Conservation (phyloP, 2,797 vertebrate genomes). For the Semaprochilodus insignis region DNA sequence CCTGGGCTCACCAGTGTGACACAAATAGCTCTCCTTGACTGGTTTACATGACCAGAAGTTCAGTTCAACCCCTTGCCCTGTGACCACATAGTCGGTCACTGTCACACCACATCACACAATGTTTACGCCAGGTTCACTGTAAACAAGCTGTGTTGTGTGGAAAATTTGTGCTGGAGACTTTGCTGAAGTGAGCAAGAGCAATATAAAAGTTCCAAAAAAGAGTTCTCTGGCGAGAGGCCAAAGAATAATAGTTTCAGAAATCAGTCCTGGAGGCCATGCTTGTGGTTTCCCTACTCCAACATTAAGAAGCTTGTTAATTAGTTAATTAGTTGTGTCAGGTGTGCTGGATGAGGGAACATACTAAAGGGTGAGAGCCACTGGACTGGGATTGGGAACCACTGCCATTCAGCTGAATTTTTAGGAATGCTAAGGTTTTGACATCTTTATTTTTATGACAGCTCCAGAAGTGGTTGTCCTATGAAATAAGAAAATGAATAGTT, state of each 20-base stretch:
- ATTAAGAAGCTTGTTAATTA: no score
- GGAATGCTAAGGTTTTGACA: background rate
- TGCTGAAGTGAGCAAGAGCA: background rate
- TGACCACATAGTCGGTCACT: slow-evolving; percentile 10
- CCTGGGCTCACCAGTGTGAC: background rate
- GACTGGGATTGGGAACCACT: no score
- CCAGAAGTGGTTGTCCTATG: background rate
- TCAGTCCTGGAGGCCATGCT: no score
- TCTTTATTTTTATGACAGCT: background rate
- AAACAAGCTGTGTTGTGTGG: background rate
- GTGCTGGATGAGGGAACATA: no score
- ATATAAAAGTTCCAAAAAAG: background rate
- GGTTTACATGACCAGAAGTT: background rate
- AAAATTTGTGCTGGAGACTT: background rate
- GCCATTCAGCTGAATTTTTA: no score
- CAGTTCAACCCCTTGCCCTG: background rate
- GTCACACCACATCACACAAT: background rate
- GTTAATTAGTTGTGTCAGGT: no score
- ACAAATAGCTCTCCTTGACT: background rate
- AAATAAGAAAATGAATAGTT: no score
- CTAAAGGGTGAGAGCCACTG: no score
- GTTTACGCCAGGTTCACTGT: background rate
- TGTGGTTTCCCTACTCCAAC: no score
- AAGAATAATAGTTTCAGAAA: no score
- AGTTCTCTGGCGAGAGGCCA: background rate